These are phyloP conservation scores for Drosophila austrosaltans DNA, from an alignment of 2,888 invertebrate genomes.

Conservation along the genomic window DNA sequence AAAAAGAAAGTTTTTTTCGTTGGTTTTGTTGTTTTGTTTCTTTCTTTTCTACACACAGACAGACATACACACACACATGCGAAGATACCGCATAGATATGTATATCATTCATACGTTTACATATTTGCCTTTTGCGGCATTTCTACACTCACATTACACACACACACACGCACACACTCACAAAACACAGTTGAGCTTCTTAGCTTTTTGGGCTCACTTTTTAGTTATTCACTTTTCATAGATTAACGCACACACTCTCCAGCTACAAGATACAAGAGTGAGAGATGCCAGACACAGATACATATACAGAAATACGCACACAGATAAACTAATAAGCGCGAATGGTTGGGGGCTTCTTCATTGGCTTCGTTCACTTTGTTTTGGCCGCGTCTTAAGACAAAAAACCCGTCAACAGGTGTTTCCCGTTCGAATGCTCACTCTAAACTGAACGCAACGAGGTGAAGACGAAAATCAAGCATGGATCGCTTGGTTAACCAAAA, in stretches of 20 bases:
- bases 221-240: conserved; percentile 81
- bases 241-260: conserved; percentile 56
- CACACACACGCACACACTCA: not conserved
- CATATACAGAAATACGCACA: conserved; percentile 24
- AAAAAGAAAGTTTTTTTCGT: conserved; percentile 69
- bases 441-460: conserved; percentile 44
- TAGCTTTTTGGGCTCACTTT: conserved; percentile 50
- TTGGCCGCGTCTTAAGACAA: conserved; percentile 38
- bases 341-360: conserved; percentile 34
- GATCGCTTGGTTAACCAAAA: conserved; percentile 20
- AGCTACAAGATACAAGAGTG: too few relatives aligned
- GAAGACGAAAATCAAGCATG: conserved; percentile 14
- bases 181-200: conserved; percentile 11
- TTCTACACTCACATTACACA: conserved; percentile 29
- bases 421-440: conserved; percentile 56
- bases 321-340: conserved; percentile 33
- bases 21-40: conserved; percentile 51
- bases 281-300: conserved; percentile 26
- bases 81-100: conserved; percentile 38
- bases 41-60: conserved; percentile 25
- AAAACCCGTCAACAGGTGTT: conserved; percentile 63
- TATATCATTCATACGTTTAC: conserved; percentile 70
- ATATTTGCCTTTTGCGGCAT: conserved; percentile 62
- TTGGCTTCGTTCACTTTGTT: conserved; percentile 30
- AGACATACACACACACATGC: conserved; percentile 47